Base-by-base conservation (phyloP, 1,140 invertebrate species). In the Vanessa tameamea region DNA sequence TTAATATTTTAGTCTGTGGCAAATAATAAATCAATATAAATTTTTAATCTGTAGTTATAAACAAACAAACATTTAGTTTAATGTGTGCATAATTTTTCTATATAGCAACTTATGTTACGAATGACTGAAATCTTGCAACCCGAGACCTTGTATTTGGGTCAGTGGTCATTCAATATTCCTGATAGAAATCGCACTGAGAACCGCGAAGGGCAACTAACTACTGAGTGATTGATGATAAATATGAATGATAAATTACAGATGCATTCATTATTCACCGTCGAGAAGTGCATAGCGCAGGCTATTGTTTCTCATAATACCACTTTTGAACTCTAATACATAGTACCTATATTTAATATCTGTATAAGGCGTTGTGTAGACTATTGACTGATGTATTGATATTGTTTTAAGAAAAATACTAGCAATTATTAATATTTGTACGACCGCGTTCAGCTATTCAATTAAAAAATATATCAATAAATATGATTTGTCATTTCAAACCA, bases 131-230 rank as follows among this genome's bases (percentile, higher is more conserved):
- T 57, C 37, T 15, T n/a, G 26, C 31, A 61, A 61, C 57, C 23
- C 23, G 57, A 64, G 59, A 64, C 59, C 61, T 23, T 6, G 16
- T 64, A 71, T 71, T 71, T 71, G 69, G 69, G 69, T 71, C 69
- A 71, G 69, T 66, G 64, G 47, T 51, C 47, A 64, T 64, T 63
- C 20, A 47, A 69, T 69, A 69, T 59, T 15, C 43, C 66, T 23
- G 37, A 51, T 59, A 69, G 66, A 68, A 55, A 43, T 55, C 43
- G 57, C 57, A 61, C 57, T 16, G 57, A 61, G 57, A 57, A 57
- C 66, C 66, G 53, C 53, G 66, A 59, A 69, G 66, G 66, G 51
- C 66, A 43, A 59, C 37, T 43, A 51, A 57, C 55, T 61, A 47
- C 31, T 2, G 15, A 26, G 53, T 69, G 66, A 69, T 69, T 69